Evolutionary conservation across 1,140 invertebrate species (phyloP), one percentile per base, ranked within the genome.

Genomic region (Dolichoris vasculosae): DNA sequence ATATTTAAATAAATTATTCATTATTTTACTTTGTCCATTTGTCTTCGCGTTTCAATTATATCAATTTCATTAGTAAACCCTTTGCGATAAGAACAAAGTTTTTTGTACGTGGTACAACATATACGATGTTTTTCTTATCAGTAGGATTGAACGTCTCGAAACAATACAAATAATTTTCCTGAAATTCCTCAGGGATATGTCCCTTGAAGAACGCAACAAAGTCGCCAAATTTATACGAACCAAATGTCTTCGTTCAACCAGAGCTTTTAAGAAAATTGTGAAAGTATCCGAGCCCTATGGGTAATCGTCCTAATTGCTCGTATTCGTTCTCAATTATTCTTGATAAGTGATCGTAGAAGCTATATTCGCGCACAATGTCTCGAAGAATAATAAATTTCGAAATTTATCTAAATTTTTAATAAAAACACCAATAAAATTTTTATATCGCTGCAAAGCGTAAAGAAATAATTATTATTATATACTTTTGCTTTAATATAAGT

Each of bases 181-280:
- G 73, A 46, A 40, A 76, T 64, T 64, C 71, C 82, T 83, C 26
- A n/a, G 55, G 71, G 82, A 76, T 63, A 48, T 30, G 69, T 71
- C n/a, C 23, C 32, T n/a, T 23, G 32, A 43, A 75, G 48, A 63
- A 63, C 23, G 17, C 11, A 38, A 48, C 3, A 48, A 48, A 23
- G 43, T 15, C 6, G 67, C 46, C 7, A 35, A 69, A 59, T 13
- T 79, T 79, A n/a, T 35, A 26, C 51, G 77, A 59, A 30, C 2
- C 38, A 30, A 73, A n/a, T n/a, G 20, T 43, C n/a, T 43, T 26
- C 13, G 23, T 4, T 30, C n/a, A 35, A 64, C 15, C 17, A 35
- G 35, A 75, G 75, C 82, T 84, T 78, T 84, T 67, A 84, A 84
- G 59, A 17, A 84, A 84, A 84, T 84, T 84, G 82, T 83, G 55